Evolutionary conservation across 2,888 invertebrate genomes (phyloP).

Genomic region (Electrophaes corylata): DNA sequence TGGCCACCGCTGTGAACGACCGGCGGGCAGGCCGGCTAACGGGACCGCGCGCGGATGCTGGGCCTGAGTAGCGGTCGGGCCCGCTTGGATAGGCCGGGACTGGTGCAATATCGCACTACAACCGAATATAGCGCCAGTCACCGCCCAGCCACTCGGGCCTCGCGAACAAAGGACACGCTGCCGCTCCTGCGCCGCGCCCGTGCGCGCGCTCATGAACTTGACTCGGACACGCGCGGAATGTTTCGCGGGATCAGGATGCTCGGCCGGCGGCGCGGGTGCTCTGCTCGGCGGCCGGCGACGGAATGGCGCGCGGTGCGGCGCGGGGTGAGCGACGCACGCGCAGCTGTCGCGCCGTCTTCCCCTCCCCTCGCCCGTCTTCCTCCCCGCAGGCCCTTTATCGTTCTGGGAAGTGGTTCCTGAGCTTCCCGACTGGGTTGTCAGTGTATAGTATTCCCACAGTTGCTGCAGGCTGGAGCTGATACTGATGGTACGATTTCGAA

Average conservation of each 20-base stretch:
- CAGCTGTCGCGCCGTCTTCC: conserved; percentile 75
- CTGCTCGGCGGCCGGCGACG: conserved; percentile 61
- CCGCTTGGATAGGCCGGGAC: conserved; percentile 85
- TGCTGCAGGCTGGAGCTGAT: conserved; percentile 48
- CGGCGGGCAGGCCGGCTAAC: conserved; percentile 69
- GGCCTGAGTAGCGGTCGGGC: conserved; percentile 76
- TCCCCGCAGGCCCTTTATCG: conserved; percentile 76
- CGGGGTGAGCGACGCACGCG: conserved; percentile 70
- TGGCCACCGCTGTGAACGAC: conserved; percentile 82
- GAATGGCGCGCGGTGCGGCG: conserved; percentile 61
- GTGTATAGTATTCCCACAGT: conserved; percentile 52
- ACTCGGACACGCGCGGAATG: conserved; percentile 54
- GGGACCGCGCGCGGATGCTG: conserved; percentile 82
- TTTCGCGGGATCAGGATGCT: conserved; percentile 60
- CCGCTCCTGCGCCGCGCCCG: conserved; percentile 68
- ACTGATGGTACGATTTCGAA: conserved; percentile 51
- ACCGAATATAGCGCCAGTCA: conserved; percentile 83
- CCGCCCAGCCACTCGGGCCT: conserved; percentile 81
- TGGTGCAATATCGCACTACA: conserved; percentile 82
- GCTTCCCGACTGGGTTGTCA: conserved; percentile 78
- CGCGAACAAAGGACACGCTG: conserved; percentile 67
- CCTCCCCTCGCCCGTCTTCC: conserved; percentile 48
- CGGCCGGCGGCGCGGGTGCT: conserved; percentile 47
- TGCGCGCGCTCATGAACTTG: conserved; percentile 48
- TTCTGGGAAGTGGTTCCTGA: conserved; percentile 84